phyloP scores from a whole-genome alignment of 2,797 vertebrate species.

The Siniperca obscura region DNA sequence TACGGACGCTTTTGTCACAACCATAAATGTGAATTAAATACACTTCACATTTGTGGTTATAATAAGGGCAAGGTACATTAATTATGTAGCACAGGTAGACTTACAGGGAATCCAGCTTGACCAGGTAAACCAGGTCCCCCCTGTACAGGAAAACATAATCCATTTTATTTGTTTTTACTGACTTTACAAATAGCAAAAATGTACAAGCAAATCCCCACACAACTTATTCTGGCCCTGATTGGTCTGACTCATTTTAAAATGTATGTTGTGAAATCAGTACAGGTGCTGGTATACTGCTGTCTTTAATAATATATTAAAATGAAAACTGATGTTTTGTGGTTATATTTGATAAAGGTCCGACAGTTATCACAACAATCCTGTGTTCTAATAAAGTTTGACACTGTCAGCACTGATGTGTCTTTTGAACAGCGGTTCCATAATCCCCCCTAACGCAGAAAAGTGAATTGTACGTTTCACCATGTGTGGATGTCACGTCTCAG shows the following conservation, averaged over 20 bases:
- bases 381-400: neutral
- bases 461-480: neutral
- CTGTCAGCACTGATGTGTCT: neutral
- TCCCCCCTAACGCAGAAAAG: neutral
- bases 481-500: neutral
- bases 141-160: conserved; percentile 64
- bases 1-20: too few species aligned
- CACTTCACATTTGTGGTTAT: neutral
- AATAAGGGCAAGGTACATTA: neutral
- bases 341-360: neutral
- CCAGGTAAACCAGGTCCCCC: conserved; percentile 85
- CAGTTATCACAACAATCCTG: neutral
- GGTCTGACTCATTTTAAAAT: neutral
- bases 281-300: neutral
- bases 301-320: neutral
- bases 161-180: neutral
- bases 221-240: neutral
- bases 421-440: neutral
- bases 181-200: neutral
- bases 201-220: neutral
- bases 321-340: neutral
- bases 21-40: neutral
- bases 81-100: conserved; percentile 58
- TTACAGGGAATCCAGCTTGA: conserved; percentile 90
- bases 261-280: neutral